phyloP scores from a whole-genome alignment of 2,113 vertebrate species.

The Oreochromis aureus region DNA sequence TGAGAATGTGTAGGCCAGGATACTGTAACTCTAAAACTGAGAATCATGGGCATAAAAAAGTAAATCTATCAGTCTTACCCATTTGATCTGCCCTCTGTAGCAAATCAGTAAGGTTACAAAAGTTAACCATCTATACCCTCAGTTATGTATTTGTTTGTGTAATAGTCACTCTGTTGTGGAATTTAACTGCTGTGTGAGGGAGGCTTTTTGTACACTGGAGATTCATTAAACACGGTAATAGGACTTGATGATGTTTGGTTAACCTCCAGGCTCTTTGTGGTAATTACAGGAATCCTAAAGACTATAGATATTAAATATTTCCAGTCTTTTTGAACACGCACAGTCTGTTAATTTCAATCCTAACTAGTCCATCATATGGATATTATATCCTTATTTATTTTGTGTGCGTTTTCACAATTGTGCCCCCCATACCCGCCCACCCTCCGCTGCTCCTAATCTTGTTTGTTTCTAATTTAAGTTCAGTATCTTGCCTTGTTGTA shows the following conservation, averaged over 20 bases:
- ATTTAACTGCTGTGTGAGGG: constrained; percentile 6
- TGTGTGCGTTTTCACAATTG: neutral
- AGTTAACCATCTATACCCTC: neutral
- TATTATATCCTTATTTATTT: neutral
- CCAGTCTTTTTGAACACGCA: neutral
- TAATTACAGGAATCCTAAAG: neutral
- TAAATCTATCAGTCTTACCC: neutral
- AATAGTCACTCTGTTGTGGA: neutral
- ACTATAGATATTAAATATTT: neutral
- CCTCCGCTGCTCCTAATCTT: neutral
- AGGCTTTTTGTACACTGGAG: neutral
- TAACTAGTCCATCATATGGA: neutral
- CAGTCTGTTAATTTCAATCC: neutral
- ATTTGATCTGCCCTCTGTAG: neutral
- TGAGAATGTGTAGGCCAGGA: neutral
- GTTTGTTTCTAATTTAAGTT: constrained; percentile 39
- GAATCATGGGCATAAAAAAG: neutral
- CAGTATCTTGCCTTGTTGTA: constrained; percentile 20
- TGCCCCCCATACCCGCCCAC: neutral
- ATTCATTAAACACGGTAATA: constrained; percentile 8
- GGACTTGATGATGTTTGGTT: constrained; percentile 5
- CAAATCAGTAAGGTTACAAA: neutral
- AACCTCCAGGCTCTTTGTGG: neutral
- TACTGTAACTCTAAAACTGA: neutral
- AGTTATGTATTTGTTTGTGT: constrained; percentile 3